Evolutionary conservation across 2,888 invertebrate genomes (phyloP), one percentile per base, ranked within the genome.

Genomic region (Cheilosia vernalis): DNA sequence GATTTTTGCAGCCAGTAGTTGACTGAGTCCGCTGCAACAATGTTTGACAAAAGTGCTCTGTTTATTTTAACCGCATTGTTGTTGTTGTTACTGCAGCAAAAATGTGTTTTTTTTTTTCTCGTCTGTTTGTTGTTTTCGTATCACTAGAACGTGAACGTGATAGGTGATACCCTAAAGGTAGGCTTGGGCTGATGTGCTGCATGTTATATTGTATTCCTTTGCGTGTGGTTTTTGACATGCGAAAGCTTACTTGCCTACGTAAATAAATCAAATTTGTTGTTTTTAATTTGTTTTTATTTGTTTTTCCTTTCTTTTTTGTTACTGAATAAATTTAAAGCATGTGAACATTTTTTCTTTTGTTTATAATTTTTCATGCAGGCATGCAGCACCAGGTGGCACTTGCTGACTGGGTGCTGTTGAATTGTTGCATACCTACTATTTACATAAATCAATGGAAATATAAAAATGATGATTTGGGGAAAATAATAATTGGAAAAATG

Each of bases 1-100:
- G 77, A 78, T 78, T 78, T 78, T 78, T 56, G 69, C 61, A 56
- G 40, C 55, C 77, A 27, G 76, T 67, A 27, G 76, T 67, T 76
- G 66, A 66, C 55, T 55, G 73, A 73, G 24, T 64, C 21, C 37
- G 49, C 40, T 40, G 56, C 40, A 67, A 60, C 58, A 61, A 61
- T 37, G 60, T 69, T 47, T 55, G 55, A 47, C 37, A 55, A 49
- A 40, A 56, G 64, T 42, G 53, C 55, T 77, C 24, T 63, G 72
- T 79, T 72, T 40, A 58, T 72, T 44, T 64, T 72, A 42, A 21
- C 58, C 58, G 42, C 58, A 66, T 66, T 63, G 53, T 63, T 74
- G 51, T 37, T 64, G 51, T 53, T 66, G 40, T 64, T 49, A 13
- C 19, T 49, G 49, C 21, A n/a, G 17, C 44, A n/a, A 2, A 44